Conservation (phyloP, 2,888 invertebrate species). For the Cyclophora punctaria region DNA sequence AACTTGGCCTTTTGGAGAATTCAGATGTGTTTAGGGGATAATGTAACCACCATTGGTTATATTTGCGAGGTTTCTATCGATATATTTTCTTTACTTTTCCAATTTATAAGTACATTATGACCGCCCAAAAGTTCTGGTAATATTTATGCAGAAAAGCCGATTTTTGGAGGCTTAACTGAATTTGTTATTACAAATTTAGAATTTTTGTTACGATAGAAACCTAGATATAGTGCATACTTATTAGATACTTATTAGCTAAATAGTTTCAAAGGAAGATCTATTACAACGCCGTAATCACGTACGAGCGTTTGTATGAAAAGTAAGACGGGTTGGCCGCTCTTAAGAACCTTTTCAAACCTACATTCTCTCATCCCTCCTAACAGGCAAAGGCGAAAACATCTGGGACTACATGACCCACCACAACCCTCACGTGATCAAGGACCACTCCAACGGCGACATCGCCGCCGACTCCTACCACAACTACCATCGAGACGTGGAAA, state of each 20-base stretch:
- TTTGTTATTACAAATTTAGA: neutral
- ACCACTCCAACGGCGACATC: constrained; percentile 70
- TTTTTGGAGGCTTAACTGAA: neutral
- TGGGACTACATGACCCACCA: constrained; percentile 47
- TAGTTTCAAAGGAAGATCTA: no score
- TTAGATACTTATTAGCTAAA: no score
- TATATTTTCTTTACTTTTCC: neutral
- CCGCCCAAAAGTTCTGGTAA: no score
- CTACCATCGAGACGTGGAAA: constrained; percentile 72
- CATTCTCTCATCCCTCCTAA: neutral
- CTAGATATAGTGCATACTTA: no score
- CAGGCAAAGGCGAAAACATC: constrained; percentile 45
- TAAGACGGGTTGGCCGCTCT: no score
- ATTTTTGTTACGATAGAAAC: no score
- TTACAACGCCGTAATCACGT: no score
- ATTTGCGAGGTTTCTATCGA: neutral
- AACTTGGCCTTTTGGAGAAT: no score
- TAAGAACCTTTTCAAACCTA: neutral
- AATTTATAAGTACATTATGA: no score
- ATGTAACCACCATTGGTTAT: no score
- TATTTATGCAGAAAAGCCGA: neutral
- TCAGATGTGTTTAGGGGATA: no score
- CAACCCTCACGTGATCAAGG: constrained; percentile 31
- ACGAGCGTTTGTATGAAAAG: no score
- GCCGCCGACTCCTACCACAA: constrained; percentile 76